Evolutionary conservation across 2,888 invertebrate species (phyloP).

Genomic region (Alloplasta piceator): DNA sequence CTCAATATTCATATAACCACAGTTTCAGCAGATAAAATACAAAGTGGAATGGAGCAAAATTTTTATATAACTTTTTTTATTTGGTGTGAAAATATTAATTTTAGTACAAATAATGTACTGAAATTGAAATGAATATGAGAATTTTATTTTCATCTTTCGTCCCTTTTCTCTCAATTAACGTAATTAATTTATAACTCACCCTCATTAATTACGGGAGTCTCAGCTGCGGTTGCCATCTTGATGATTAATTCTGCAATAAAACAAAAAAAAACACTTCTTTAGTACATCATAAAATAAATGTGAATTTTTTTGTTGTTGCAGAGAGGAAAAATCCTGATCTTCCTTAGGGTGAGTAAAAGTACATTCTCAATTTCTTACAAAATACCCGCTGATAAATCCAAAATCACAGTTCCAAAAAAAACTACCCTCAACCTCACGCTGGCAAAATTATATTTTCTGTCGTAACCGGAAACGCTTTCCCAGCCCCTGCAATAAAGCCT

Average conservation of each 20-base stretch:
- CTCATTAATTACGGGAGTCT: constrained; percentile 71
- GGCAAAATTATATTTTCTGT: not conserved
- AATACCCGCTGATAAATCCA: too few relatives aligned
- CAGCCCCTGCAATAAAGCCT: constrained; percentile 34
- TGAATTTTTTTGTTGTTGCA: not conserved
- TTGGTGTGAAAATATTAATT: too few relatives aligned
- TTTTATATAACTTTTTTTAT: too few relatives aligned
- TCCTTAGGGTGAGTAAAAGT: not conserved
- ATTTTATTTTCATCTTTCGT: too few relatives aligned
- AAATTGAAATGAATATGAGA: too few relatives aligned
- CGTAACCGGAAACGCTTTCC: not conserved
- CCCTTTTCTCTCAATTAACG: not conserved
- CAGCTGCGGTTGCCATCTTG: constrained; percentile 74
- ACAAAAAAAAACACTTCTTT: not conserved
- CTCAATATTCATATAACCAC: too few relatives aligned
- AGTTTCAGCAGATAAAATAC: too few relatives aligned
- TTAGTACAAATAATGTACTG: too few relatives aligned
- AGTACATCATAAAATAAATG: not conserved
- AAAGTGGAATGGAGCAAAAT: not conserved
- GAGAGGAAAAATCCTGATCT: not conserved
- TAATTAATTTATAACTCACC: constrained; percentile 69
- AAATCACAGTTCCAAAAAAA: too few relatives aligned
- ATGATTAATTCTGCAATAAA: constrained; percentile 32
- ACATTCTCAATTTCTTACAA: not conserved
- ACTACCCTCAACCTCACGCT: not conserved